phyloP scores from a whole-genome alignment of 2,113 vertebrate species.

The Oncorhynchus tshawytscha region DNA sequence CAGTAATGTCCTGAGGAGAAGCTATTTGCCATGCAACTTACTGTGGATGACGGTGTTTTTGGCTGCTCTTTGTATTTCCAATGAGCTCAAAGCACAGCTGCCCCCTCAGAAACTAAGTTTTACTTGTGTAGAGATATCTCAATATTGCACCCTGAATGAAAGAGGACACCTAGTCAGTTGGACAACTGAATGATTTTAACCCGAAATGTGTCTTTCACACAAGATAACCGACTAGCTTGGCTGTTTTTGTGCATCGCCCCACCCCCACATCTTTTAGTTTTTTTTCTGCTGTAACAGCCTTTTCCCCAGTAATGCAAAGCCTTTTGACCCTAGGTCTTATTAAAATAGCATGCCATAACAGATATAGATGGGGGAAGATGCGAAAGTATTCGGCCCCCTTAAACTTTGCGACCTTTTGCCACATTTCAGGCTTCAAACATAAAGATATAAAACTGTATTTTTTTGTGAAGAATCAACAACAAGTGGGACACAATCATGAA shows the following conservation, averaged over 20 bases:
- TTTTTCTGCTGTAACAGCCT: neutral
- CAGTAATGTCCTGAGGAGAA: slow-evolving; percentile 4
- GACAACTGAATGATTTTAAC: too few relatives aligned
- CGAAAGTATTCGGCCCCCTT: too few relatives aligned
- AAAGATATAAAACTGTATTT: too few relatives aligned
- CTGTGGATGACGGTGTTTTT: neutral
- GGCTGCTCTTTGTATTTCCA: neutral
- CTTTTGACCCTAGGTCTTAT: neutral
- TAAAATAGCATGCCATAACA: neutral
- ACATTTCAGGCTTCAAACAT: too few relatives aligned
- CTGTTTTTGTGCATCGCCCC: neutral
- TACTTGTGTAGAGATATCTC: slow-evolving; percentile 46
- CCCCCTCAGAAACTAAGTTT: slow-evolving; percentile 23
- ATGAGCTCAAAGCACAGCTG: neutral
- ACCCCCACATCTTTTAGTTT: neutral
- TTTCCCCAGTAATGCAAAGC: neutral
- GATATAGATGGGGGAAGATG: neutral
- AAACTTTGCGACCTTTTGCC: too few relatives aligned
- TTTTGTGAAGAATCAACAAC: too few relatives aligned
- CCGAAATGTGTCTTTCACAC: too few relatives aligned
- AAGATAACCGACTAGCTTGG: neutral
- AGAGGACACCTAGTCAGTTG: neutral
- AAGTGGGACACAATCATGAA: too few relatives aligned
- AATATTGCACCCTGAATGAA: slow-evolving; percentile 40
- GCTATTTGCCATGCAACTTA: slow-evolving; percentile 13